A percentile compares a stretch with the other conserved stretches of the same genome.
Conservation (phyloP, 23 tunicate species). For the Styela clava region DNA sequence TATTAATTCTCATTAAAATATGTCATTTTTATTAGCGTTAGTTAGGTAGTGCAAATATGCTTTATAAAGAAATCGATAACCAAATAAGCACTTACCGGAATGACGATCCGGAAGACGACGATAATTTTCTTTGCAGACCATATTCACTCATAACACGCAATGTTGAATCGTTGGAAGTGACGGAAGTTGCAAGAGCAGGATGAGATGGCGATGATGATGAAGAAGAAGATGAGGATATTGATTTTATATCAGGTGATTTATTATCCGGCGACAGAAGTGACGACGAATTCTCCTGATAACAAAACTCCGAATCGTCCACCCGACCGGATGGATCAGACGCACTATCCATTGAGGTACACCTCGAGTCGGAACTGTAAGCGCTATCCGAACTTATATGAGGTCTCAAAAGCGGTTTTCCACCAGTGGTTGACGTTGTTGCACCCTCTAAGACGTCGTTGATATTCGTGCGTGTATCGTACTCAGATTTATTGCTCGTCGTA, state of each 20-base stretch:
- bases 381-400: slow-evolving; percentile 68
- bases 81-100: slow-evolving; percentile 33
- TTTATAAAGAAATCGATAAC: no score
- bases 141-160: slow-evolving; percentile 33
- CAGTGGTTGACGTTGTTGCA: background rate
- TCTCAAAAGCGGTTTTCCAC: background rate
- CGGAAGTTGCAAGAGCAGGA: background rate
- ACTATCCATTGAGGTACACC: slow-evolving; percentile 18
- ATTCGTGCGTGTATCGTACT: background rate
- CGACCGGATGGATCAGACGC: background rate
- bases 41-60: no score
- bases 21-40: no score
- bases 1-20: no score
- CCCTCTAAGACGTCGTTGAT: background rate
- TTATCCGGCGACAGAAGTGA: slow-evolving; percentile 23
- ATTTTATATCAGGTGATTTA: slow-evolving; percentile 5
- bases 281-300: background rate
- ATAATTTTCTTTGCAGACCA: slow-evolving; percentile 35
- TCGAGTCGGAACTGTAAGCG: slow-evolving; percentile 71
- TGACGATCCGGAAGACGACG: slow-evolving; percentile 59
- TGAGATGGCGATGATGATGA: slow-evolving; percentile 29
- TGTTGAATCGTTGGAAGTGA: slow-evolving; percentile 5
- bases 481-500: background rate
- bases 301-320: background rate
- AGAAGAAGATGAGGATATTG: slow-evolving; percentile 47